These are phyloP conservation scores for Machimus rusticus DNA, from an alignment of 2,888 invertebrate species.

Conservation along the genomic window DNA sequence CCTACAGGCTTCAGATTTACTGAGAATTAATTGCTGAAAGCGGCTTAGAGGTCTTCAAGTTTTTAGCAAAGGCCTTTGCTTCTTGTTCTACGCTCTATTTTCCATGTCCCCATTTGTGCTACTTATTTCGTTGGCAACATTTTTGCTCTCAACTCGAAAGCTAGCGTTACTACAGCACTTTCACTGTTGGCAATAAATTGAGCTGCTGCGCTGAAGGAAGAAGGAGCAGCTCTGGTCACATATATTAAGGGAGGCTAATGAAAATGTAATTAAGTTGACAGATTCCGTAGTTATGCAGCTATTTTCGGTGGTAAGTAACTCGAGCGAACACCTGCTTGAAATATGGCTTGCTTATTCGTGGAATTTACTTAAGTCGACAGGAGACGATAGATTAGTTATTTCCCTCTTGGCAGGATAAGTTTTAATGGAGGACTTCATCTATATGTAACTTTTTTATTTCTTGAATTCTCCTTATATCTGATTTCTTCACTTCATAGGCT, in stretches of 20 bases:
- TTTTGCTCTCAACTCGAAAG: not conserved
- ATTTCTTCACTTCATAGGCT: too few relatives aligned
- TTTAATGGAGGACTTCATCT: constrained; percentile 10
- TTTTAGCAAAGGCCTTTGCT: not conserved
- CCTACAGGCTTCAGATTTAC: not conserved
- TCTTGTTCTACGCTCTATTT: not conserved
- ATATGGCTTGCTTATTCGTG: not conserved
- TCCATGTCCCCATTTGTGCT: not conserved
- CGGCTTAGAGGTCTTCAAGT: not conserved
- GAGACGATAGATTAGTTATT: constrained; percentile 25
- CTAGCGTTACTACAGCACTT: not conserved
- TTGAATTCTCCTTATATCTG: not conserved
- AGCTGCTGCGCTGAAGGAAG: not conserved
- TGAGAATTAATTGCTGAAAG: not conserved
- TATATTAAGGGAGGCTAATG: constrained; percentile 2
- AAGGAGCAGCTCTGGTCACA: not conserved
- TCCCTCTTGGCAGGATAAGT: not conserved
- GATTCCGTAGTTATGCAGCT: constrained; percentile 11
- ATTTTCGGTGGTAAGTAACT: constrained; percentile 16
- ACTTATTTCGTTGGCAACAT: not conserved
- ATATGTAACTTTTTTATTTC: not conserved
- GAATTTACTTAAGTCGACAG: constrained; percentile 28
- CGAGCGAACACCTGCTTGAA: constrained; percentile 1
- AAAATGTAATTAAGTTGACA: constrained; percentile 17
- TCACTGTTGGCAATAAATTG: not conserved